These are phyloP conservation scores for Lepidochrysops patricia DNA, from an alignment of 2,888 invertebrate genomes.

Conservation along the genomic window DNA sequence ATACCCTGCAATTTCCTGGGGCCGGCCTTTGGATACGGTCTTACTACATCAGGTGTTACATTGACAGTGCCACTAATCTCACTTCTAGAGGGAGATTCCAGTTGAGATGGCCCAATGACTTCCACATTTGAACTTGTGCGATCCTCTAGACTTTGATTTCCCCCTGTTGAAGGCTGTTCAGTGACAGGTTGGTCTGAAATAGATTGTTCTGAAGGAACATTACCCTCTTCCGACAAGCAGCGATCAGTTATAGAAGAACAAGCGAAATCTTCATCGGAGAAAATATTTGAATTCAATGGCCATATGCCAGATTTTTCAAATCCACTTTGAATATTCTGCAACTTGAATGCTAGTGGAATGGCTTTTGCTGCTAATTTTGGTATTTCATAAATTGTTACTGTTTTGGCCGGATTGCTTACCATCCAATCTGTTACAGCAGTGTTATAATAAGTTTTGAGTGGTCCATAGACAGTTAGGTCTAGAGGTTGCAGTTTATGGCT, in stretches of 20 bases:
- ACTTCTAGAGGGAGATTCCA: not conserved
- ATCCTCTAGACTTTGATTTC: not conserved
- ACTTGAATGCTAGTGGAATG: conserved; percentile 24
- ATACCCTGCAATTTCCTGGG: conserved; percentile 19
- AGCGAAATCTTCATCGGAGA: conserved; percentile 25
- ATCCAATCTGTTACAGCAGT: conserved; percentile 21
- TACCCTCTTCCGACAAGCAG: not conserved
- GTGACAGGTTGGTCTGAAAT: not conserved
- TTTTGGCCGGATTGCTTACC: conserved; percentile 21
- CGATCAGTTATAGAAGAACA: conserved; percentile 25
- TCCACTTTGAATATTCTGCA: conserved; percentile 24
- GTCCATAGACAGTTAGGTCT: conserved; percentile 21
- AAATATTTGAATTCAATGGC: conserved; percentile 26
- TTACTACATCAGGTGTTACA: conserved; percentile 21
- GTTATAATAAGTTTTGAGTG: conserved; percentile 20
- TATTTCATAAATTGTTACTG: conserved; percentile 25
- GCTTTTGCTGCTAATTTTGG: conserved; percentile 22
- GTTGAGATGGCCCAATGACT: not conserved
- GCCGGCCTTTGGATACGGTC: conserved; percentile 24
- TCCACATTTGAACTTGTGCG: conserved; percentile 4
- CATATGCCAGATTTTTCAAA: conserved; percentile 27
- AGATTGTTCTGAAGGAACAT: conserved; percentile 8
- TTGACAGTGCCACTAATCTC: conserved; percentile 2
- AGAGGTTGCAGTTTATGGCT: conserved; percentile 19
- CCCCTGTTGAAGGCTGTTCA: not conserved